Evolutionary conservation across 2,113 vertebrate species (phyloP).

Genomic region (Anser cygnoides): DNA sequence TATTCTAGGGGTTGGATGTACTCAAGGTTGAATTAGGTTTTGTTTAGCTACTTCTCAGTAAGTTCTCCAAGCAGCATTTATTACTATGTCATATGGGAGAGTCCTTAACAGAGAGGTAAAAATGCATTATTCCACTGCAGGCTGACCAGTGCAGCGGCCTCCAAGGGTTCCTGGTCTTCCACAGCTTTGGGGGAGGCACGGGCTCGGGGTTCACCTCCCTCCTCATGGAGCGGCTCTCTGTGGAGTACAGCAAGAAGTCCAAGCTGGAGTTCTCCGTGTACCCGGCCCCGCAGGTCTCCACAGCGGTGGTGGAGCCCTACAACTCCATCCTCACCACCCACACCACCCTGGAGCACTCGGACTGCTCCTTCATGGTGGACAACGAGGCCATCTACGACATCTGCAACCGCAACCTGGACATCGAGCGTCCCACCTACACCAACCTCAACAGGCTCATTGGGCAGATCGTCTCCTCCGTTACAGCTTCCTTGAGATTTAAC

Average conservation of each 20-base stretch:
- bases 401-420: conserved; percentile 73
- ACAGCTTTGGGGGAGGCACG: conserved; percentile 71
- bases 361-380: conserved; percentile 82
- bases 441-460: conserved; percentile 73
- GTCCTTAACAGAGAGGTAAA: background rate
- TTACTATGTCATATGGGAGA: background rate
- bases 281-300: conserved; percentile 80
- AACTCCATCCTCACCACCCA: conserved; percentile 86
- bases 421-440: conserved; percentile 71
- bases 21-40: background rate
- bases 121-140: background rate
- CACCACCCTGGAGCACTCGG: conserved; percentile 83
- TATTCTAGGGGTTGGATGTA: background rate
- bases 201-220: conserved; percentile 72
- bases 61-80: background rate
- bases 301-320: conserved; percentile 82
- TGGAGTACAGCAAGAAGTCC: conserved; percentile 81
- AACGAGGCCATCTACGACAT: conserved; percentile 81
- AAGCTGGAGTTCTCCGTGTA: conserved; percentile 85
- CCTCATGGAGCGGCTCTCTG: conserved; percentile 65
- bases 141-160: conserved; percentile 73
- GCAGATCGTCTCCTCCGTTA: conserved; percentile 67
- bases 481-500: conserved; percentile 64
- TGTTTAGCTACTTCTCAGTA: background rate
- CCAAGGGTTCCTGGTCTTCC: conserved; percentile 74